These are phyloP conservation scores for Teleogryllus occipitalis DNA, from an alignment of 1,140 invertebrate species.

Conservation along the genomic window DNA sequence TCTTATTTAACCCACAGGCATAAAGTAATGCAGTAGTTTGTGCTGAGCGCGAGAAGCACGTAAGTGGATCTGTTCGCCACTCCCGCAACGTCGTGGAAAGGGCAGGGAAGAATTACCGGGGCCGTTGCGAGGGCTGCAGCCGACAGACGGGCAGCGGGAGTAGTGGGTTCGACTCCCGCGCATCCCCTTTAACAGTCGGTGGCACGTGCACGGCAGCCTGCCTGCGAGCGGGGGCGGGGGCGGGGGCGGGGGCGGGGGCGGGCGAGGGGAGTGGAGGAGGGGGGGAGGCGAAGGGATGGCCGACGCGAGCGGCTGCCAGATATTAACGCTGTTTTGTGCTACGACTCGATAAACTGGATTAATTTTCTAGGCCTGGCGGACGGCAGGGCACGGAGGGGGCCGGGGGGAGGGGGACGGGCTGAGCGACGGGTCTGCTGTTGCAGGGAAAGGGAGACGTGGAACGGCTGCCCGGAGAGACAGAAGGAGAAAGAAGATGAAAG, in stretches of 20 bases:
- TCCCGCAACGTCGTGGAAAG: too few relatives aligned
- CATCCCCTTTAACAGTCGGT: not conserved
- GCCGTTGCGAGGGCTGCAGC: too few relatives aligned
- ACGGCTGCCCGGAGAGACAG: not conserved
- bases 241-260: too few relatives aligned
- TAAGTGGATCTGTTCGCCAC: too few relatives aligned
- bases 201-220: not conserved
- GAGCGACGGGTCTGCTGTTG: not conserved
- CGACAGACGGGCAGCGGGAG: too few relatives aligned
- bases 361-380: not conserved
- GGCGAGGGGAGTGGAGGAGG: too few relatives aligned
- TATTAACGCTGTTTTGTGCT: slow-evolving; percentile 4
- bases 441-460: not conserved
- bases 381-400: too few relatives aligned
- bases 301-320: not conserved
- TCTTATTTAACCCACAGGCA: too few relatives aligned
- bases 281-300: not conserved
- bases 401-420: not conserved
- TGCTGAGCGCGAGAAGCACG: too few relatives aligned
- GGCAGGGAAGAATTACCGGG: too few relatives aligned
- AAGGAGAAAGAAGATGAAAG: not conserved
- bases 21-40: too few relatives aligned
- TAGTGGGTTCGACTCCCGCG: not conserved
- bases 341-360: not conserved
- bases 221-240: not conserved